Conservation (phyloP, 64 coral and sea anemone species). For the Pachyseris speciosa region DNA sequence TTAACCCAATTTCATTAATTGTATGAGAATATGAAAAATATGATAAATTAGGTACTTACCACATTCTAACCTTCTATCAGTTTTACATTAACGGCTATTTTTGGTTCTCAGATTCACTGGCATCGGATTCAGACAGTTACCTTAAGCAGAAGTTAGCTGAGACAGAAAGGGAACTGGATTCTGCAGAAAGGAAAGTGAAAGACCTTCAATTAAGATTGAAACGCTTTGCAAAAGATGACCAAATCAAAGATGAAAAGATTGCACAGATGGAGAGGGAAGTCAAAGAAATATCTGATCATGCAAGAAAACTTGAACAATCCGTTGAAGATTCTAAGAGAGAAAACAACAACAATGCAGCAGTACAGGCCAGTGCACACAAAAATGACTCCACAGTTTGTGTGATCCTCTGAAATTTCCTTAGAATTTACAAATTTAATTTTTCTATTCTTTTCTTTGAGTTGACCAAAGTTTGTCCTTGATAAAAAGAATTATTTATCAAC, state of each 20-base stretch:
- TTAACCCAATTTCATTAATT: too few relatives aligned
- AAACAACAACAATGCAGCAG: constrained; percentile 17
- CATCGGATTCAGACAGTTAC: constrained; percentile 21
- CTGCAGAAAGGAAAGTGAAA: constrained; percentile 90
- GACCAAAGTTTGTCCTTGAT: neutral
- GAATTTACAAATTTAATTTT: neutral
- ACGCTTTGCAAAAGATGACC: constrained; percentile 89
- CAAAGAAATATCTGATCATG: constrained; percentile 69
- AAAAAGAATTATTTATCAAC: neutral
- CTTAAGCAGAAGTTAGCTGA: constrained; percentile 80
- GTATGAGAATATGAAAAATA: too few relatives aligned
- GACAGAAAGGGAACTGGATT: constrained; percentile 83
- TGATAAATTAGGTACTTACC: too few relatives aligned
- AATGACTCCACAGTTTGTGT: constrained; percentile 44
- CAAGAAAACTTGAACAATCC: constrained; percentile 70
- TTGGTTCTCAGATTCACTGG: constrained; percentile 18
- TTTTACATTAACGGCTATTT: too few relatives aligned
- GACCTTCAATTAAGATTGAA: constrained; percentile 91
- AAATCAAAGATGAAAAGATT: constrained; percentile 92
- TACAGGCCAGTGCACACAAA: constrained; percentile 3
- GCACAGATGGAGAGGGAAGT: constrained; percentile 85
- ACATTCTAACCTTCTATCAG: too few relatives aligned
- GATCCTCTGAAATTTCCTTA: neutral
- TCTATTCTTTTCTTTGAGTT: neutral
- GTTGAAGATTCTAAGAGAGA: neutral